A percentile compares a stretch with the other conserved stretches of the same genome.
These are phyloP conservation scores for Tanytarsus gracilentus DNA, from an alignment of 2,888 invertebrate genomes.

Conservation along the genomic window DNA sequence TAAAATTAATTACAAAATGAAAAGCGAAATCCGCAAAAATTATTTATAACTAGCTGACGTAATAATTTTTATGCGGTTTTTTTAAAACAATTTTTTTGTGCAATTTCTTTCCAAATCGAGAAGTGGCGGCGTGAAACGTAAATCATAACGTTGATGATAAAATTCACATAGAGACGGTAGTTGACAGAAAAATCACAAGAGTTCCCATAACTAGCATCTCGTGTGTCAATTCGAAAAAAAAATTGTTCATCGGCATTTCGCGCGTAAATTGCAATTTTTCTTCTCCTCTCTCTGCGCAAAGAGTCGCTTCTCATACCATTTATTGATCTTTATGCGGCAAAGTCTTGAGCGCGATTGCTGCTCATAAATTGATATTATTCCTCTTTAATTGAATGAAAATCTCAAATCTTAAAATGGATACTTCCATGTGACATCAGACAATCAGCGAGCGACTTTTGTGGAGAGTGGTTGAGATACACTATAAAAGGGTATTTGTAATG, in stretches of 20 bases:
- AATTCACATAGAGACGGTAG: no score
- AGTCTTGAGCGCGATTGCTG: not conserved
- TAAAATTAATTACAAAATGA: no score
- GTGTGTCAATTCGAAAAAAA: not conserved
- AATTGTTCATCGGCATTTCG: conserved; percentile 16
- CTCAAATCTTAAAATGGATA: conserved; percentile 15
- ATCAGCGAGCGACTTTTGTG: conserved; percentile 8
- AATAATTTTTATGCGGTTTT: no score
- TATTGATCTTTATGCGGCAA: not conserved
- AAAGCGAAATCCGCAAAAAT: no score
- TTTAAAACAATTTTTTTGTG: no score
- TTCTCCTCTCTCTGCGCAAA: not conserved
- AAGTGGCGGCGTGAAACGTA: no score
- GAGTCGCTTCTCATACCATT: not conserved
- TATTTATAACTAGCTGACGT: no score
- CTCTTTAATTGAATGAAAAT: conserved; percentile 18
- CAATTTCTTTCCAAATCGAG: no score
- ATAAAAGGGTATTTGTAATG: conserved; percentile 26
- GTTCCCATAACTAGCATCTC: conserved; percentile 3
- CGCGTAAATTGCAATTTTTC: conserved; percentile 25
- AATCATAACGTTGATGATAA: no score
- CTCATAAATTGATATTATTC: not conserved
- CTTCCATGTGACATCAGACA: conserved; percentile 24
- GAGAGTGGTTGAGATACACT: conserved; percentile 4
- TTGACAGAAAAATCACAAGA: not conserved